Conservation (phyloP, 1,140 invertebrate species). For the Magallana gigas region DNA sequence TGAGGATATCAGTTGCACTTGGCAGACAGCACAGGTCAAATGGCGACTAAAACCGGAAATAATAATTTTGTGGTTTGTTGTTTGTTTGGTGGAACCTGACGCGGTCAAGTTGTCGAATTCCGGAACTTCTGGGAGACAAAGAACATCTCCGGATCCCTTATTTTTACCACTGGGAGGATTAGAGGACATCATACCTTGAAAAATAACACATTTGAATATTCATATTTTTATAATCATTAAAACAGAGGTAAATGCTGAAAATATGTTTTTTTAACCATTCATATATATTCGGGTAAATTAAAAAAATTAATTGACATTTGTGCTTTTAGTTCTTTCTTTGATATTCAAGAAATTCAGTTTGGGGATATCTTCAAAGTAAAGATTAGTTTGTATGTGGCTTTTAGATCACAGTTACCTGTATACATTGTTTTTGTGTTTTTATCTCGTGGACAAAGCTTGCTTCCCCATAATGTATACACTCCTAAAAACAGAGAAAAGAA, state of each 20-base stretch:
- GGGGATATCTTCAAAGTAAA: too few species aligned
- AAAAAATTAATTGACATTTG: not conserved
- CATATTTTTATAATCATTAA: too few species aligned
- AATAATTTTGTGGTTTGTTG: not conserved
- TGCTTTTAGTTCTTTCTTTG: too few species aligned
- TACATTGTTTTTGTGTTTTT: not conserved
- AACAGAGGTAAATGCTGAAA: not conserved
- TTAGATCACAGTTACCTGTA: not conserved
- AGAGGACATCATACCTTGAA: not conserved
- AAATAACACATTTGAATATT: too few species aligned
- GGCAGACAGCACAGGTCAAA: not conserved
- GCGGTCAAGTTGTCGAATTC: not conserved
- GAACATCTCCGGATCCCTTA: not conserved
- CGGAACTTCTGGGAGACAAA: constrained; percentile 1
- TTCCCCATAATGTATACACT: constrained; percentile 9
- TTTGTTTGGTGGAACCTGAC: not conserved
- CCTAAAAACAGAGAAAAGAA: not conserved
- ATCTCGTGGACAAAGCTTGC: not conserved
- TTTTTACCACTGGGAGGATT: not conserved
- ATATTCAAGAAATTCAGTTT: too few species aligned
- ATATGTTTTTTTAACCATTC: not conserved
- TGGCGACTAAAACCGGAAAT: not conserved
- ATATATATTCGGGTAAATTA: not conserved
- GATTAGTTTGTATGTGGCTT: too few species aligned
- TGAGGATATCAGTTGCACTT: not conserved